Conservation (phyloP, 2,113 vertebrate species). For the Pelvicachromis taeniatus region DNA sequence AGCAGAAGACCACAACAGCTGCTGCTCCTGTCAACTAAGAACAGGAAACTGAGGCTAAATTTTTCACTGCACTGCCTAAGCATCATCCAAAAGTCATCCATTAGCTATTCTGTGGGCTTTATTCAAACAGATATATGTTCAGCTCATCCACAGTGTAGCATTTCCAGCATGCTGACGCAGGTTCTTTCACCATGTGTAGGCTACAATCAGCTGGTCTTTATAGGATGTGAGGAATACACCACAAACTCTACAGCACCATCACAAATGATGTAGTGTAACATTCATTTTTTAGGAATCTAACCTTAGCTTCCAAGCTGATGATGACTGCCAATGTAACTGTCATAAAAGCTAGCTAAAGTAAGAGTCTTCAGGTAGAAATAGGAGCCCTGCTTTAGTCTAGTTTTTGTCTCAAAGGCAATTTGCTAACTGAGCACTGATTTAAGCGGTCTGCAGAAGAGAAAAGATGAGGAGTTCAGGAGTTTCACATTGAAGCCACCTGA, state of each 20-base stretch:
- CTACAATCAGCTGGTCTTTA: not conserved
- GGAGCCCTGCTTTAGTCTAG: not conserved
- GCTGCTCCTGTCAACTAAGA: too few relatives aligned
- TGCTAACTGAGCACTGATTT: not conserved
- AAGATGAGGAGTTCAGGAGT: not conserved
- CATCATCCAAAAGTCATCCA: not conserved
- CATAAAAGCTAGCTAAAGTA: not conserved
- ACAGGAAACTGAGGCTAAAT: too few relatives aligned
- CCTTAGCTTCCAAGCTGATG: not conserved
- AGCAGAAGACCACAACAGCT: too few relatives aligned
- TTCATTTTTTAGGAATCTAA: not conserved
- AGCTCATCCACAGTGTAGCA: not conserved
- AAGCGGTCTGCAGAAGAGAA: not conserved
- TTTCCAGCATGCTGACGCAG: not conserved
- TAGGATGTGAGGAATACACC: not conserved
- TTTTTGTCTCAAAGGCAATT: not conserved
- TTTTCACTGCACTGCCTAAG: not conserved
- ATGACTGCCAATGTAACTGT: not conserved
- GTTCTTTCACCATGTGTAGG: not conserved
- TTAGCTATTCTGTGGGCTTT: not conserved
- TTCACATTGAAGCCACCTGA: conserved; percentile 75
- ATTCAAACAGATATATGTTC: not conserved
- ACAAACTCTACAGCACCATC: not conserved
- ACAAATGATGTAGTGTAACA: not conserved
- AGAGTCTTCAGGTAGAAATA: not conserved